Evolutionary conservation across 2,113 vertebrate genomes (phyloP).

Genomic region (Crotalus viridis): DNA sequence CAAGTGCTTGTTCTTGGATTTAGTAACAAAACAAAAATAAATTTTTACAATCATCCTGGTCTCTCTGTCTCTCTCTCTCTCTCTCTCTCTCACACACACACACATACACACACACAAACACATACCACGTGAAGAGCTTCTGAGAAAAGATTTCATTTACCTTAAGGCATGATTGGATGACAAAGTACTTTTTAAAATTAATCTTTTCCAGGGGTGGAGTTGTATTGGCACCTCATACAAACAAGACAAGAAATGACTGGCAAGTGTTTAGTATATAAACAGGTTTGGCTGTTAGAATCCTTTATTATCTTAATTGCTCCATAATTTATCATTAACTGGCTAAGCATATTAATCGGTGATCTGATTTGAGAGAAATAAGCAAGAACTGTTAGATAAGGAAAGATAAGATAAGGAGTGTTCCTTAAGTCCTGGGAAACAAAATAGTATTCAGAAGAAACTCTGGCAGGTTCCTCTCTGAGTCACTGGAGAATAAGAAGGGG

Average conservation of each 20-base stretch:
- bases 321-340: slow-evolving; percentile 38
- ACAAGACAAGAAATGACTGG: slow-evolving; percentile 27
- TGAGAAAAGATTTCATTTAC: slow-evolving; percentile 10
- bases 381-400: background rate
- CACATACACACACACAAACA: background rate
- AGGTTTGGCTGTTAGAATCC: slow-evolving; percentile 34
- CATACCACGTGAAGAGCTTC: slow-evolving; percentile 24
- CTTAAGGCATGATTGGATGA: slow-evolving; percentile 34
- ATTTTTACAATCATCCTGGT: slow-evolving; percentile 1
- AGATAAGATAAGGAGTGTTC: background rate
- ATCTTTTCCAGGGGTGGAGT: background rate
- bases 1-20: background rate
- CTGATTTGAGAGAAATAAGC: background rate
- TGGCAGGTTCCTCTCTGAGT: background rate
- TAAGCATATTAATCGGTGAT: slow-evolving; percentile 20
- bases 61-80: background rate
- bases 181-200: slow-evolving; percentile 34
- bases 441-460: background rate
- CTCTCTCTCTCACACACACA: background rate
- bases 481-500: background rate
- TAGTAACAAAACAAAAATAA: slow-evolving; percentile 45
- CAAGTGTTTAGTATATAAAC: slow-evolving; percentile 25
- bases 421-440: background rate
- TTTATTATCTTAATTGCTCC: slow-evolving; percentile 44
- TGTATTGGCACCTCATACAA: slow-evolving; percentile 30